Evolutionary conservation across 2,113 vertebrate genomes (phyloP).

Genomic region (Corythaeola cristata): DNA sequence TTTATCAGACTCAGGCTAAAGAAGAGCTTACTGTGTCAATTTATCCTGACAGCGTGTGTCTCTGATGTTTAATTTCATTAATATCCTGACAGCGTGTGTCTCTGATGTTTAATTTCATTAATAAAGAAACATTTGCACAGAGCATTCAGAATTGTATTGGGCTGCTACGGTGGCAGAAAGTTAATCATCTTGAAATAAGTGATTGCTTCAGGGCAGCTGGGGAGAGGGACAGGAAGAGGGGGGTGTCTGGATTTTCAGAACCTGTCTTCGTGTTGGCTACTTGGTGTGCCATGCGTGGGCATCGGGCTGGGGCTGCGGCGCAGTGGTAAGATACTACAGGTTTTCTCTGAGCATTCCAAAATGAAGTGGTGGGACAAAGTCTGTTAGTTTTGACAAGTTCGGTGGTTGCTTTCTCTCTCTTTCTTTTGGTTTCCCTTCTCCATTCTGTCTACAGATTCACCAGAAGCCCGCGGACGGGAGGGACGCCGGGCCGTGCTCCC

Average conservation of each 20-base stretch:
- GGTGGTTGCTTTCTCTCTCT: not conserved
- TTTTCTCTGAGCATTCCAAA: not conserved
- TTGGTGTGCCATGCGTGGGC: too few species aligned
- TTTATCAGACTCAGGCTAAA: not conserved
- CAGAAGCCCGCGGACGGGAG: rapidly evolving
- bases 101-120: not conserved
- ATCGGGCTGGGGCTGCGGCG: too few species aligned
- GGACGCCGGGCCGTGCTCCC: too few species aligned
- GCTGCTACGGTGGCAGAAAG: not conserved
- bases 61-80: not conserved
- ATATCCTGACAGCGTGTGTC: not conserved
- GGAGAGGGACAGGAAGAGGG: not conserved
- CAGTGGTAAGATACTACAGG: rapidly evolving
- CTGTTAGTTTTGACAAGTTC: rapidly evolving
- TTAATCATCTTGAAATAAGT: not conserved
- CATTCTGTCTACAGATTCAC: rapidly evolving
- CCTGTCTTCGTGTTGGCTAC: too few species aligned
- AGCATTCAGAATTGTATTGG: not conserved
- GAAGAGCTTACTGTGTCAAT: not conserved
- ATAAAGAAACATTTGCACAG: not conserved
- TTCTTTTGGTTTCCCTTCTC: not conserved
- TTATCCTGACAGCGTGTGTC: not conserved
- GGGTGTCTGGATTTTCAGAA: too few species aligned
- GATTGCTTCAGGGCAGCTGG: not conserved
- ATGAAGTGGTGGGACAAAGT: rapidly evolving